Percentiles rank a stretch among this genome's conserved stretches.
Evolutionary conservation across 2,888 invertebrate genomes (phyloP).

Genomic region (Drymonia ruficornis): DNA sequence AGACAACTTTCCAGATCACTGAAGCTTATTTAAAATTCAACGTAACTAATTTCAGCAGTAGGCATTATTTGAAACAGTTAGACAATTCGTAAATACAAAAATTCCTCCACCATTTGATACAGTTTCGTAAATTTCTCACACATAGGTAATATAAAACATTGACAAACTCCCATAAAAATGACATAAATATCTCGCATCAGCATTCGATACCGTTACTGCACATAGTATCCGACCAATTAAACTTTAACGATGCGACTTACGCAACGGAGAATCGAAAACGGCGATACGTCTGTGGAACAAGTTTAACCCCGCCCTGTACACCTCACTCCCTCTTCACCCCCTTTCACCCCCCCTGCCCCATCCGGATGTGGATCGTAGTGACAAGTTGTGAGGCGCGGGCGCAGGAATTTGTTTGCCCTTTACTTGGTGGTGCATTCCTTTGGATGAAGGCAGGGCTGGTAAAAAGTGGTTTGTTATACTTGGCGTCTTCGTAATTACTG

Average conservation of each 20-base stretch:
- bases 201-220: conserved; percentile 30
- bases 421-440: conserved; percentile 56
- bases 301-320: conserved; percentile 13
- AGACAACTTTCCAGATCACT: no score
- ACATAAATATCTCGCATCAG: conserved; percentile 15
- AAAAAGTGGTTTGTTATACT: conserved; percentile 4
- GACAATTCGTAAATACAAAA: no score
- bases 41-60: background rate
- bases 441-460: conserved; percentile 38
- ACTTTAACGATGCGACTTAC: conserved; percentile 39
- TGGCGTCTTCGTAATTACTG: conserved; percentile 4
- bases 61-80: no score
- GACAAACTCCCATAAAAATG: conserved; percentile 10
- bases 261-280: conserved; percentile 38
- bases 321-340: background rate
- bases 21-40: no score
- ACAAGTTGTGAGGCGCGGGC: conserved; percentile 47
- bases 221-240: conserved; percentile 34
- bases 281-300: conserved; percentile 29
- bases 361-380: conserved; percentile 52
- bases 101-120: no score
- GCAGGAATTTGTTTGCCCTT: conserved; percentile 63
- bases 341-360: conserved; percentile 20
- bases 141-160: conserved; percentile 1
- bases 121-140: background rate